phyloP scores from a whole-genome alignment of 2,113 vertebrate genomes.

The Isichthys henryi region DNA sequence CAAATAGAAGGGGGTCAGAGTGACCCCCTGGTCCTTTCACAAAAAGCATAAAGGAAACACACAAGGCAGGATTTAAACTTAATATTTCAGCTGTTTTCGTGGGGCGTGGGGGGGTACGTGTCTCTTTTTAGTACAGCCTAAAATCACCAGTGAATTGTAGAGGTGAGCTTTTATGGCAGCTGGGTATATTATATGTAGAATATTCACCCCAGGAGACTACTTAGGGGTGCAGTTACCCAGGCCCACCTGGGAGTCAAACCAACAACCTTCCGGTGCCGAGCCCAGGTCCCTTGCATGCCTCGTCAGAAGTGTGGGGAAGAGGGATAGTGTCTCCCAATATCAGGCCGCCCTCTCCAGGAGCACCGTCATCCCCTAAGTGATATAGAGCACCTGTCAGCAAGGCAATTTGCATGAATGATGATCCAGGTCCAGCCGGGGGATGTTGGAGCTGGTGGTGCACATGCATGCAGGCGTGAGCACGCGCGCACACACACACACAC shows the following conservation, averaged over 20 bases:
- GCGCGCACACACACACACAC: not conserved
- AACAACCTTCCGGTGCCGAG: not conserved
- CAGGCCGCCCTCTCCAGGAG: conserved; percentile 18
- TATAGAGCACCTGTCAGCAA: conserved; percentile 52
- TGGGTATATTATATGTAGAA: not conserved
- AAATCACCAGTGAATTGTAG: not conserved
- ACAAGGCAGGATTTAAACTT: not conserved
- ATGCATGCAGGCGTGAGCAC: not conserved
- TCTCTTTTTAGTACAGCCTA: not conserved
- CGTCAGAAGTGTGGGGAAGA: not conserved
- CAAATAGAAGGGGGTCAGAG: not conserved
- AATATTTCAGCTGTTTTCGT: not conserved
- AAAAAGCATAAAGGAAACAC: not conserved
- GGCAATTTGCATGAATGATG: conserved; percentile 60
- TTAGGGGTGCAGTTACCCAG: not conserved
- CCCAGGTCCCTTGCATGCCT: not conserved
- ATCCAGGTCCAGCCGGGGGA: conserved; percentile 26
- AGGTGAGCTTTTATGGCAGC: not conserved
- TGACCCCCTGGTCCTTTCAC: not conserved
- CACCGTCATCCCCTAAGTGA: conserved; percentile 39
- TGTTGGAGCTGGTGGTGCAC: not conserved
- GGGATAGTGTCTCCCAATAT: not conserved
- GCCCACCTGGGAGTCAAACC: not conserved
- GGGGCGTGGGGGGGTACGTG: not conserved
- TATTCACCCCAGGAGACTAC: not conserved